Conservation (phyloP, 1,140 invertebrate species). For the Aphelenchoides avenae region DNA sequence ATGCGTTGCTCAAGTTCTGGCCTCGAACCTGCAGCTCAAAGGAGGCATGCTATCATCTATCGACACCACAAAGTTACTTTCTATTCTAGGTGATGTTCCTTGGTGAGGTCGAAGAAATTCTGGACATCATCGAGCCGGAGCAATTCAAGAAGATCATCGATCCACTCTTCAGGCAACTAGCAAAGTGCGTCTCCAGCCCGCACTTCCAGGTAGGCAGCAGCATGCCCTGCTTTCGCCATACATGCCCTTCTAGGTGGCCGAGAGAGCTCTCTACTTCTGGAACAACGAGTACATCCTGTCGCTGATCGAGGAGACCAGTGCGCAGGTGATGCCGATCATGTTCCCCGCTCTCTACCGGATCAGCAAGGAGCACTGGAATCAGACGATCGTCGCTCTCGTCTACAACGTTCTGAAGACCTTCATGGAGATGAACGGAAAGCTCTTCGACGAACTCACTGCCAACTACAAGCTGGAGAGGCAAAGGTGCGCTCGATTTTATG, state of each 20-base stretch:
- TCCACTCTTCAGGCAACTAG: conserved; percentile 64
- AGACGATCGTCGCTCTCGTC: conserved; percentile 64
- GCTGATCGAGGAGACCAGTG: conserved; percentile 63
- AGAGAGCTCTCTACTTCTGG: conserved; percentile 65
- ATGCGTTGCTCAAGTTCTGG: conserved; percentile 64
- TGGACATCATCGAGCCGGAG: conserved; percentile 65
- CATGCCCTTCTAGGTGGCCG: conserved; percentile 62
- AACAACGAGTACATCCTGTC: conserved; percentile 66
- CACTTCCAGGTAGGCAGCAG: conserved; percentile 63
- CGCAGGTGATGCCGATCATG: conserved; percentile 62
- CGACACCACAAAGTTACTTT: not conserved
- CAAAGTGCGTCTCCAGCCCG: conserved; percentile 65
- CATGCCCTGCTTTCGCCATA: conserved; percentile 8
- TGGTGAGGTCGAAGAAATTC: conserved; percentile 65
- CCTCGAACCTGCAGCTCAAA: conserved; percentile 65
- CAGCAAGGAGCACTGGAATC: conserved; percentile 65
- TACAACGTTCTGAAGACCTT: conserved; percentile 65
- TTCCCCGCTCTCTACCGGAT: conserved; percentile 62
- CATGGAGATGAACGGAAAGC: conserved; percentile 65
- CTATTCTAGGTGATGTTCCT: conserved; percentile 62
- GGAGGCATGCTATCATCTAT: conserved; percentile 57
- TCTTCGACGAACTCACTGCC: conserved; percentile 62
- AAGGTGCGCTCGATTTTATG: conserved; percentile 37
- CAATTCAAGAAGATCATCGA: conserved; percentile 65
- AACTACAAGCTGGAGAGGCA: conserved; percentile 59